Evolutionary conservation across 1,140 invertebrate genomes (phyloP), one percentile per base, ranked within the genome.

Genomic region (Yoshiicerus persimilis): DNA sequence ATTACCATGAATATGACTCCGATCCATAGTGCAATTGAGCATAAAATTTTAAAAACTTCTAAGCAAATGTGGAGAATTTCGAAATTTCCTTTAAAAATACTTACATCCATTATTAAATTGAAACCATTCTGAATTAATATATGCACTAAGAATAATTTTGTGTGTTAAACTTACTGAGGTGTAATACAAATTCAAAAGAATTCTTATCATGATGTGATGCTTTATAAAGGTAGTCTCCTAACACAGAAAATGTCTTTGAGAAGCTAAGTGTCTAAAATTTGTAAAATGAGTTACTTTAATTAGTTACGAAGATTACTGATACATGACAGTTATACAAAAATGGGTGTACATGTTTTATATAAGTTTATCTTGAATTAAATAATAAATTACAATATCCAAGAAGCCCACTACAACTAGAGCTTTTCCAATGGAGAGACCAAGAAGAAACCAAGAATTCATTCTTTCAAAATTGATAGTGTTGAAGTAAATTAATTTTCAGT

Each of bases 1-100:
- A 66, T 27, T 30, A 66, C 86, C 77, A 87, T 32, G 62, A 87
- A 83, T 83, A 87, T 83, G 4, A 87, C 86, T 23, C 86, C 86
- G n/a, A 80, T 87, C 86, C 86, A 87, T 34, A 87, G 23, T 9
- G 47, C 13, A 23, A 87, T 16, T 10, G 86, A 62, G 10, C 77
- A 62, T 32, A 83, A 23, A 10, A 87, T 87, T 87, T 87, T 87
- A 47, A 39, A 34, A 34, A 77, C 70, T 83, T 87, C 86, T 80
- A 87, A 56, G 10, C 39, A 23, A 9, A 80, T 56, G n/a, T 87
- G 86, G 9, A 80, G 41, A 13, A 87, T 8, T 62, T 87, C 86
- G n/a, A 87, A 56, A 34, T 87, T 83, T 83, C 56, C 86, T 87
- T 2, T 4, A 47, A 47, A 4, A 20, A 47, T 1, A n/a, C n/a